Evolutionary conservation across 23 tunicate species (phyloP).

Genomic region (Aplidium turbinatum): DNA sequence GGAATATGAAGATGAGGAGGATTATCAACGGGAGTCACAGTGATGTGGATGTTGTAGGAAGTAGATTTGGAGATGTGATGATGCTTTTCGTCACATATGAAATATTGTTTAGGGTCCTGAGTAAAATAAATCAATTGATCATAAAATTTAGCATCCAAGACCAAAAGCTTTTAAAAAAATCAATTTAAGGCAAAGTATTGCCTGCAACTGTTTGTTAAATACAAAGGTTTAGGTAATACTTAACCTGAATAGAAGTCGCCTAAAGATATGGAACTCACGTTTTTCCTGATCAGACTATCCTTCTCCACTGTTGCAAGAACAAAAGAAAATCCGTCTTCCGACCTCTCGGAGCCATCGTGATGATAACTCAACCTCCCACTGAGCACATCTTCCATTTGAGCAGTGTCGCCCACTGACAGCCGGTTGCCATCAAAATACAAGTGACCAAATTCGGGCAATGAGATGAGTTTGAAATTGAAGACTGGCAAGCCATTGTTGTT

Average conservation of each 20-base stretch:
- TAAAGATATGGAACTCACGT: no score
- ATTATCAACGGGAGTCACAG: conserved; percentile 55
- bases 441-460: conserved; percentile 15
- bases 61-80: not conserved
- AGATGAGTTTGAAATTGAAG: conserved; percentile 9
- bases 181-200: no score
- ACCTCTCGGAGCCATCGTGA: conserved; percentile 56
- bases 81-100: conserved; percentile 6
- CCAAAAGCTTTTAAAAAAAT: no score
- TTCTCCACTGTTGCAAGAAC: not conserved
- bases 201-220: no score
- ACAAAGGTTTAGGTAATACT: no score
- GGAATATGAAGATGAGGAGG: conserved; percentile 60
- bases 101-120: conserved; percentile 31
- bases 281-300: no score
- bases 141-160: no score
- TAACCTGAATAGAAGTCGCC: no score
- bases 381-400: not conserved
- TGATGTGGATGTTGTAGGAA: conserved; percentile 19
- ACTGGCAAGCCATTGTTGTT: conserved; percentile 17
- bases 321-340: conserved; percentile 5
- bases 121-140: no score
- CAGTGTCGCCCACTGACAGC: not conserved
- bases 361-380: conserved; percentile 20
- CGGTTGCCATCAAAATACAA: conserved; percentile 2